Percentiles rank a stretch among this genome's conserved stretches.
These are phyloP conservation scores for Orthonychiurus folsomi DNA, from an alignment of 2,888 invertebrate genomes.

Conservation along the genomic window DNA sequence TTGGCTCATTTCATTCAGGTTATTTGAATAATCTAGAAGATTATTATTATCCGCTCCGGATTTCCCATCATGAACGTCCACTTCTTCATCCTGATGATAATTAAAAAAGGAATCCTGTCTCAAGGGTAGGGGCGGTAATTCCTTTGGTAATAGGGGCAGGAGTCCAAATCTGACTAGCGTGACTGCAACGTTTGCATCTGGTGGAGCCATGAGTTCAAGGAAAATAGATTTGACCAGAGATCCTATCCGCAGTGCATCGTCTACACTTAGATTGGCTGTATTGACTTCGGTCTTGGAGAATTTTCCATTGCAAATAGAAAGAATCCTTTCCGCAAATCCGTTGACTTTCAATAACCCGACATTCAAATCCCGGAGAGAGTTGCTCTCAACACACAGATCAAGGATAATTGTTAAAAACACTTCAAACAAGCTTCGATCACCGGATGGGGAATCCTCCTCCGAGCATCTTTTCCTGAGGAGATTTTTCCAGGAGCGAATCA, in stretches of 20 bases:
- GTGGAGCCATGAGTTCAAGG: conserved; percentile 39
- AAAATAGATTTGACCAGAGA: conserved; percentile 34
- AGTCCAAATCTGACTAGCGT: conserved; percentile 36
- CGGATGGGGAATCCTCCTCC: conserved; percentile 35
- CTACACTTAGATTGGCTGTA: conserved; percentile 1
- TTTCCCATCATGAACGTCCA: background rate
- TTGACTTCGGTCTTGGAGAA: conserved; percentile 18
- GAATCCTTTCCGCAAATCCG: conserved; percentile 30
- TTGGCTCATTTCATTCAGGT: background rate
- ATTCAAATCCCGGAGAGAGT: conserved; percentile 32
- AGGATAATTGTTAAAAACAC: conserved; percentile 33
- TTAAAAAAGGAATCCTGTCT: conserved; percentile 33
- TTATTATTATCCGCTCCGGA: background rate
- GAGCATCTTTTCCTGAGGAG: conserved; percentile 26
- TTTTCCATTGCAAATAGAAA: conserved; percentile 36
- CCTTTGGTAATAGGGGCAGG: conserved; percentile 36
- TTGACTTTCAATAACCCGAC: conserved; percentile 34
- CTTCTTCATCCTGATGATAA: conserved; percentile 16
- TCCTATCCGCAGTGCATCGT: conserved; percentile 26
- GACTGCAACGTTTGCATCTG: conserved; percentile 36
- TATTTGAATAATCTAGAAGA: conserved; percentile 21
- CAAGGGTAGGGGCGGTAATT: conserved; percentile 34
- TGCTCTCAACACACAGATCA: conserved; percentile 35
- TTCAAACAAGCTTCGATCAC: conserved; percentile 34
- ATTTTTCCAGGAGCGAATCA: conserved; percentile 33